Base-by-base conservation (phyloP, 2,113 vertebrate species). In the Syrmaticus mikado region DNA sequence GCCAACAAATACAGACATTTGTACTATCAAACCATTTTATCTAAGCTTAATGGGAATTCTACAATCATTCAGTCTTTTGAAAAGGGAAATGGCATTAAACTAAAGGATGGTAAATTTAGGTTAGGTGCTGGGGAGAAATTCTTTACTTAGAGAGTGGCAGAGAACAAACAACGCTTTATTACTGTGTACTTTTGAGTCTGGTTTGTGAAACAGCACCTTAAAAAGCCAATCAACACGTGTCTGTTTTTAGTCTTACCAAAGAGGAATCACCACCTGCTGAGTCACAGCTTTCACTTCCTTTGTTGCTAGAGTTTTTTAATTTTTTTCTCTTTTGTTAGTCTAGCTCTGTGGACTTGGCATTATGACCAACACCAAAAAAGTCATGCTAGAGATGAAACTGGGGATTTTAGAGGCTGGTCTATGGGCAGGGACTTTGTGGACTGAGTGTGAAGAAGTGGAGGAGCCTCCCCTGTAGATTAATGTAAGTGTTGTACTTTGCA, bases 11-110 rank as follows among this genome's bases (percentile, higher is more conserved):
- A 97, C 97, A 98, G 97, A 97, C 90, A 97, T 97, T 97, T 97
- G 95, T 98, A 97, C 95, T 97, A 93, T 96, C 96, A 94, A 90
- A 97, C 93, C 97, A 96, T 98, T 98, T 97, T 98, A 97, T 97
- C 91, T 95, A 95, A 97, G 95, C 95, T 38, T 38, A 97, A 92
- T 97, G 97, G 97, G 96, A 97, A 98, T 98, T 98, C 97, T 97
- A 81, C 78, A 79, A 30, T 93, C 95, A 97, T 62, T 96, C 96
- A 97, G 87, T 98, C 97, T 97, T 98, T 96, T 93, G 85, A 95
- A 28, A 53, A 53, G 52, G 27, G 27, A 13, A 53, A 53, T 53
- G 52, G 14, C 52, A 28, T 53, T 28, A 28, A 53, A 53, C 15
- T 53, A 30, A 30, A 53, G 30, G 52, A 17, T 53, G 52, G 52